Evolutionary conservation across 2,113 vertebrate species (phyloP).

Genomic region (Nannospalax galili): DNA sequence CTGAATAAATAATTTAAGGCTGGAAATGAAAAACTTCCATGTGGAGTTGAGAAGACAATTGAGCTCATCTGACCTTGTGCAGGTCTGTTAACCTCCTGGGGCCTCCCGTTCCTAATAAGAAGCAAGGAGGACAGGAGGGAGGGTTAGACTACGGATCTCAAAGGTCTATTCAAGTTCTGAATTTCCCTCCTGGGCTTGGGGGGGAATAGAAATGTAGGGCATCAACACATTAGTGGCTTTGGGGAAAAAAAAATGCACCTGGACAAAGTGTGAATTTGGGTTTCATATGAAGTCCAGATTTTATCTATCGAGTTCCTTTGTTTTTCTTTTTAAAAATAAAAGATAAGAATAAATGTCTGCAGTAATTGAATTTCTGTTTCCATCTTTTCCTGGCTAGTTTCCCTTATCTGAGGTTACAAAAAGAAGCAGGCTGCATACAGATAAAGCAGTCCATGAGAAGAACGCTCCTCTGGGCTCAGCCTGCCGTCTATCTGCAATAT

Average conservation of each 20-base stretch:
- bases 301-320: conserved; percentile 57
- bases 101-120: conserved; percentile 69
- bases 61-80: conserved; percentile 77
- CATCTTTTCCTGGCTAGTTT: conserved; percentile 24
- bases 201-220: conserved; percentile 72
- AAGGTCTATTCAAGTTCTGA: conserved; percentile 73
- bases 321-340: conserved; percentile 66
- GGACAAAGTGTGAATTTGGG: conserved; percentile 60
- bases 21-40: conserved; percentile 79
- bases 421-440: conserved; percentile 35
- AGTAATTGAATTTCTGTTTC: conserved; percentile 56
- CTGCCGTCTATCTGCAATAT: conserved; percentile 22
- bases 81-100: conserved; percentile 73
- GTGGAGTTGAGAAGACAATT: conserved; percentile 77
- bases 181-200: conserved; percentile 63
- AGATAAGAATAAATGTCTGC: conserved; percentile 59
- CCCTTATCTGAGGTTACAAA: conserved; percentile 50
- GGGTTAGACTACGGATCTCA: conserved; percentile 59
- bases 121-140: neutral
- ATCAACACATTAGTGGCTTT: conserved; percentile 59
- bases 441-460: neutral
- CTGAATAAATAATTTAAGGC: conserved; percentile 80
- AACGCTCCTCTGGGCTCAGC: neutral
- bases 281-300: conserved; percentile 61
- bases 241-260: neutral